Evolutionary conservation across 2,797 vertebrate genomes (phyloP).

Genomic region (Alcedo atthis): DNA sequence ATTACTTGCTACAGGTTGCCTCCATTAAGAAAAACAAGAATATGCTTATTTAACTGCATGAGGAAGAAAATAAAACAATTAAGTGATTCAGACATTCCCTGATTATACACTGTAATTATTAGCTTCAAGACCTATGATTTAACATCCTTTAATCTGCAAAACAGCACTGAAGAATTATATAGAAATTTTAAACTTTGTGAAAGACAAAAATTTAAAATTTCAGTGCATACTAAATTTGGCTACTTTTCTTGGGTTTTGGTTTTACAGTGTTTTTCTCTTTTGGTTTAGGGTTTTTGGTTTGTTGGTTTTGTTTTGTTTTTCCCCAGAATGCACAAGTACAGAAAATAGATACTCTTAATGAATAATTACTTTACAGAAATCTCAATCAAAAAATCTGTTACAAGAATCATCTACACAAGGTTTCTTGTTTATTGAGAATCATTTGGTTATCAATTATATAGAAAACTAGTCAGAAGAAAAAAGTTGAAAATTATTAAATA

Average conservation of each 20-base stretch:
- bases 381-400: not conserved
- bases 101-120: not conserved
- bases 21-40: not conserved
- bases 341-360: not conserved
- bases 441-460: not conserved
- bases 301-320: not conserved
- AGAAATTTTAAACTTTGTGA: not conserved
- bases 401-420: not conserved
- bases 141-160: not conserved
- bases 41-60: not conserved
- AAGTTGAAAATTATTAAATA: not conserved
- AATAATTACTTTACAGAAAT: not conserved
- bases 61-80: not conserved
- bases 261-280: not conserved
- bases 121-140: not conserved
- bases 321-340: not conserved
- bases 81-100: not conserved
- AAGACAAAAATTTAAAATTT: not conserved
- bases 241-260: not conserved
- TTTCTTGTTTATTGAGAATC: not conserved
- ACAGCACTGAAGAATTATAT: not conserved
- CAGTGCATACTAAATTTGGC: not conserved
- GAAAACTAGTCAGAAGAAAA: not conserved
- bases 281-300: not conserved
- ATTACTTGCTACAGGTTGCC: not conserved